Evolutionary conservation across 1,140 invertebrate genomes (phyloP).

Genomic region (Cyphomyrmex costatus): DNA sequence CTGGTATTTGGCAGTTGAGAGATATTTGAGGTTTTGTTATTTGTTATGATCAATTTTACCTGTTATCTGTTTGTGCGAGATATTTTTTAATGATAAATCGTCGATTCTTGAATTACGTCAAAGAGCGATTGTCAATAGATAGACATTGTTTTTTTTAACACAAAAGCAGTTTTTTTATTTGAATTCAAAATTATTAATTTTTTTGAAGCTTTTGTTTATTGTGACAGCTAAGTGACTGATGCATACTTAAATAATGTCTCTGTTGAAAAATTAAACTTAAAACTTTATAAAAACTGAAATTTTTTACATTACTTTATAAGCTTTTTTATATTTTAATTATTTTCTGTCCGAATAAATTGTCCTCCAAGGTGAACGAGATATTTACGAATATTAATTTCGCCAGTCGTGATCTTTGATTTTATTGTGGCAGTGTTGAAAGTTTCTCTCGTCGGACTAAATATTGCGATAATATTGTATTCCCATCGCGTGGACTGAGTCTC

Average conservation of each 20-base stretch:
- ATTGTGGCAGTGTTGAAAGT: constrained; percentile 30
- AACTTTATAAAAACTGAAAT: not conserved
- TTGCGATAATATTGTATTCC: constrained; percentile 56
- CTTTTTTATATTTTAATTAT: not conserved
- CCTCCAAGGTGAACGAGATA: not conserved
- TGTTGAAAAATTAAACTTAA: not conserved
- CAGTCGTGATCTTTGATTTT: constrained; percentile 17
- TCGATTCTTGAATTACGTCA: constrained; percentile 22
- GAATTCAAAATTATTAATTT: not conserved
- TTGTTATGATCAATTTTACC: not conserved
- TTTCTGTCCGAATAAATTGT: not conserved
- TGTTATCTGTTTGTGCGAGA: constrained; percentile 34
- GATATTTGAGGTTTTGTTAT: constrained; percentile 8
- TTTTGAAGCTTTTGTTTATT: not conserved
- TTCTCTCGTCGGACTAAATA: constrained; percentile 53
- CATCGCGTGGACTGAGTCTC: constrained; percentile 55
- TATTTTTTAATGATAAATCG: constrained; percentile 7
- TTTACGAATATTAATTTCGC: not conserved
- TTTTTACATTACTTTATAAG: not conserved
- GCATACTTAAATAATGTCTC: not conserved
- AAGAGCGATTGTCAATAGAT: not conserved
- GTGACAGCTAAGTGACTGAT: not conserved
- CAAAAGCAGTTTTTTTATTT: not conserved
- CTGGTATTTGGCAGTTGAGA: not conserved
- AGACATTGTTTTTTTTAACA: constrained; percentile 17